Percentiles rank a stretch among this genome's conserved stretches.
These are phyloP conservation scores for Cyphomyrus discorhynchus DNA, from an alignment of 2,113 vertebrate genomes.

Conservation along the genomic window DNA sequence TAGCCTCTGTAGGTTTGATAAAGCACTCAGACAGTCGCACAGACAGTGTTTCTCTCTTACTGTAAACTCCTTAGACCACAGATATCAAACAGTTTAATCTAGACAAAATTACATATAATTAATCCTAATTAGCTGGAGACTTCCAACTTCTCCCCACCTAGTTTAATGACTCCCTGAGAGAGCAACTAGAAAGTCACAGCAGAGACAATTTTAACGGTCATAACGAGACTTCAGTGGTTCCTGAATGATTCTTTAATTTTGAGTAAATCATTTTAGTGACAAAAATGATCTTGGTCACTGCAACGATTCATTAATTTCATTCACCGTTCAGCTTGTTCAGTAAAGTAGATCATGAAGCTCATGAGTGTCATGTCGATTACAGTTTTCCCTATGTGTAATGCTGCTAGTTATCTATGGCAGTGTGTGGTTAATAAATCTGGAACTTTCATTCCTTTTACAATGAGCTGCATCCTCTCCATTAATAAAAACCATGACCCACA, in stretches of 20 bases:
- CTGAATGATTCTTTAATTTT: background rate
- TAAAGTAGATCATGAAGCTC: background rate
- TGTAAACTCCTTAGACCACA: background rate
- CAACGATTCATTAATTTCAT: background rate
- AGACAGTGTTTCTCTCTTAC: background rate
- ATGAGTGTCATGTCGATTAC: background rate
- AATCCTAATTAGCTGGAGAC: background rate
- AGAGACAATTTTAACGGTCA: background rate
- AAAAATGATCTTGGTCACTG: background rate
- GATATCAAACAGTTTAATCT: slow-evolving; percentile 7
- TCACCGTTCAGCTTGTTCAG: background rate
- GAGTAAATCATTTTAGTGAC: background rate
- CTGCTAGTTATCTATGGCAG: background rate
- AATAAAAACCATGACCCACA: background rate
- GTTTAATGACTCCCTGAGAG: background rate
- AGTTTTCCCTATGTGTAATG: background rate
- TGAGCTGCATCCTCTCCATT: background rate
- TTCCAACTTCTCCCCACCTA: background rate
- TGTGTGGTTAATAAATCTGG: background rate
- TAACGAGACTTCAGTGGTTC: background rate
- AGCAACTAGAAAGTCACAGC: background rate
- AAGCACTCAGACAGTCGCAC: background rate
- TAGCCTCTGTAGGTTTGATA: background rate
- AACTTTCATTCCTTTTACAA: background rate
- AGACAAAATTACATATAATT: slow-evolving; percentile 4